phyloP scores from a whole-genome alignment of 2,113 vertebrate species.

The Cochlearius cochlearius region DNA sequence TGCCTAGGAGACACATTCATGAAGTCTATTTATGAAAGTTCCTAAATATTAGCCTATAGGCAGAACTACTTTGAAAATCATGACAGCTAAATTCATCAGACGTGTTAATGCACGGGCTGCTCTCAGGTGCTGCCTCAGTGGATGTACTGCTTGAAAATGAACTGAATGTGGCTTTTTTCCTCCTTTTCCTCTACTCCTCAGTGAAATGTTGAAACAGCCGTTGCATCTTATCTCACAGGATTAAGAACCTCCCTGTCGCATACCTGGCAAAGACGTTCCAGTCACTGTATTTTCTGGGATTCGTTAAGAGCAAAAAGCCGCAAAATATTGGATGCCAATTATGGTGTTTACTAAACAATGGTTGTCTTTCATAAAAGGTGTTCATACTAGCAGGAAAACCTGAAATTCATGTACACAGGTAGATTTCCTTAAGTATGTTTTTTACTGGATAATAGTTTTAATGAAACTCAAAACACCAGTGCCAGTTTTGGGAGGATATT shows the following conservation, averaged over 20 bases:
- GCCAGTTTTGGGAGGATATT: not conserved
- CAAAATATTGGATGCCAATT: not conserved
- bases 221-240: not conserved
- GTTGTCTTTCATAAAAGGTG: not conserved
- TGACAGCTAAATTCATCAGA: not conserved
- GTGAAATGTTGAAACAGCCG: not conserved
- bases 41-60: not conserved
- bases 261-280: accelerated
- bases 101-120: not conserved
- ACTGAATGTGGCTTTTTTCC: not conserved
- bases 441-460: not conserved
- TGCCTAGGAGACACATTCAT: not conserved
- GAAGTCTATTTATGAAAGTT: not conserved
- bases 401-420: not conserved
- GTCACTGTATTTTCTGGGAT: not conserved
- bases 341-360: not conserved
- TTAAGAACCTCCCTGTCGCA: not conserved
- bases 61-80: not conserved
- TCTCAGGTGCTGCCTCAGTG: not conserved
- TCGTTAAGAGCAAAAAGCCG: not conserved
- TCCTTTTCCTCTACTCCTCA: not conserved
- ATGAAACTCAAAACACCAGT: not conserved
- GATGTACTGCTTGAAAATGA: not conserved
- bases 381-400: not conserved
- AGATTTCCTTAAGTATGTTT: not conserved